phyloP scores from a whole-genome alignment of 2,888 invertebrate species.

The Amiota minor region DNA sequence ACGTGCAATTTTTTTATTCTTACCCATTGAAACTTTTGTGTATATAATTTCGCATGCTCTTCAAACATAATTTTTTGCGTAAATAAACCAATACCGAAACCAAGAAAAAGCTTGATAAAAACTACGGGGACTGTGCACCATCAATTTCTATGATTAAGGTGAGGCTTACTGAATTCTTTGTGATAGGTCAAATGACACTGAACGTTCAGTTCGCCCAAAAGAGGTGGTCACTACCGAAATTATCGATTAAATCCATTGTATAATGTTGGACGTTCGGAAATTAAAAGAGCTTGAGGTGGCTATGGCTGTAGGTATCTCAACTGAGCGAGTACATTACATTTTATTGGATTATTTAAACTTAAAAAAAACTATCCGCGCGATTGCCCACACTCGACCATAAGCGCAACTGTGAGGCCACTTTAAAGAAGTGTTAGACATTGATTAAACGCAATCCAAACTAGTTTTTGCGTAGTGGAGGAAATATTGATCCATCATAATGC shows the following conservation, averaged over 20 bases:
- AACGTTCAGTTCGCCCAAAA: no score
- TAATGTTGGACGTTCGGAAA: background rate
- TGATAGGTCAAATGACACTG: no score
- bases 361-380: background rate
- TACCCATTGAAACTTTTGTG: no score
- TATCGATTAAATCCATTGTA: background rate
- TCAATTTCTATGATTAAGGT: no score
- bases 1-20: no score
- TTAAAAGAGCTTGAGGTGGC: background rate
- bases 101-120: no score
- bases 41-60: no score
- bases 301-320: background rate
- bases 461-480: background rate
- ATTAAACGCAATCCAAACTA: background rate
- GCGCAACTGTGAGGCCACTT: background rate
- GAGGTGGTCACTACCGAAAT: background rate
- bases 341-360: background rate
- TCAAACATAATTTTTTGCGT: no score
- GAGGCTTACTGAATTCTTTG: no score
- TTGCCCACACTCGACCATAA: background rate
- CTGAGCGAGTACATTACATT: background rate
- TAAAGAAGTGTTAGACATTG: background rate
- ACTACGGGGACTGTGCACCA: no score
- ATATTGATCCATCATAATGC: no score
- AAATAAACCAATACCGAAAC: no score